Evolutionary conservation across 2,888 invertebrate genomes (phyloP).

Genomic region (Epistrophe grossulariae): DNA sequence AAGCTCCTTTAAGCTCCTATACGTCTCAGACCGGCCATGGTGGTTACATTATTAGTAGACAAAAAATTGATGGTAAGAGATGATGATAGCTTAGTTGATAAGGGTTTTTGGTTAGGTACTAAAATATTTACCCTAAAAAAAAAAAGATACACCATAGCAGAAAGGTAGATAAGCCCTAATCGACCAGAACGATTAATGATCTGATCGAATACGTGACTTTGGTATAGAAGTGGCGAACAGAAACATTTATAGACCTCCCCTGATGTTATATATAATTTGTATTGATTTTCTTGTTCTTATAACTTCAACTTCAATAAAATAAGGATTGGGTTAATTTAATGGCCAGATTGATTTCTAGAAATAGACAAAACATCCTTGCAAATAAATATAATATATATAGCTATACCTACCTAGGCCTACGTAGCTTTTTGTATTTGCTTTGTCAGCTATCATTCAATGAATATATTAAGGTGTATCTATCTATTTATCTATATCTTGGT

Average conservation of each 20-base stretch:
- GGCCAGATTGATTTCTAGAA: conserved; percentile 20
- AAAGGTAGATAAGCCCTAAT: conserved; percentile 30
- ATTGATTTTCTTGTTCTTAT: conserved; percentile 1
- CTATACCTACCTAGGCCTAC: not conserved
- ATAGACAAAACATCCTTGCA: not conserved
- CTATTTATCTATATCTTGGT: not conserved
- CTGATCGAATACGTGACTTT: not conserved
- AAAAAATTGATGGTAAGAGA: conserved; percentile 7
- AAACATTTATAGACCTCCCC: not conserved
- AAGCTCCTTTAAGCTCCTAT: no score
- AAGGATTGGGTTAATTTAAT: conserved; percentile 40
- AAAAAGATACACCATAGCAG: not conserved
- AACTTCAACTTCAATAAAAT: not conserved
- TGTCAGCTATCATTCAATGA: conserved; percentile 28
- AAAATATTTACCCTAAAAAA: conserved; percentile 2
- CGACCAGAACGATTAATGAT: conserved; percentile 44
- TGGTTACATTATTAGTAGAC: not conserved
- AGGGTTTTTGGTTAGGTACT: not conserved
- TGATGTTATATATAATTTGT: not conserved
- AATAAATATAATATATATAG: not conserved
- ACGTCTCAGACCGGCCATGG: not conserved
- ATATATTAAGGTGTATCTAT: no score
- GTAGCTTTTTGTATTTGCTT: not conserved
- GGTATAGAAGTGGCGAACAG: not conserved
- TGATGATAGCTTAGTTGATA: not conserved